Conservation (phyloP, 2,113 vertebrate species). For the Lucifuga dentata region DNA sequence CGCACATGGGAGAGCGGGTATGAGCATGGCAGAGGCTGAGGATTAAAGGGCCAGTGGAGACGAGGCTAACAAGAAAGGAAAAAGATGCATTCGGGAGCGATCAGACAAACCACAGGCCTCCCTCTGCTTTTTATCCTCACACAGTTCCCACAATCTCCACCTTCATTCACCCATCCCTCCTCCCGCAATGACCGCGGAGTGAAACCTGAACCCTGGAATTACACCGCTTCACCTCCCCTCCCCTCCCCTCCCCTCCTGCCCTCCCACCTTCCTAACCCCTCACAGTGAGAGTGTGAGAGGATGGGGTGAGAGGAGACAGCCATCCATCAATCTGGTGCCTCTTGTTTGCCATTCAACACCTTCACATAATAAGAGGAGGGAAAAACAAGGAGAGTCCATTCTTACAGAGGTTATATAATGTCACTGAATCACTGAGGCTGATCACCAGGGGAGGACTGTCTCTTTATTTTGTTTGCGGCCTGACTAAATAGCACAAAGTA, state of each 20-base stretch:
- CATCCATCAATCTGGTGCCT: slow-evolving; percentile 50
- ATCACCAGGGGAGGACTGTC: slow-evolving; percentile 31
- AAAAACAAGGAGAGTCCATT: slow-evolving; percentile 64
- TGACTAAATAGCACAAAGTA: slow-evolving; percentile 14
- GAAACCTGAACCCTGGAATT: slow-evolving; percentile 83
- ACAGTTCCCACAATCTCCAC: slow-evolving; percentile 73
- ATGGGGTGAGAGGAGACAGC: slow-evolving; percentile 48
- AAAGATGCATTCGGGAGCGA: slow-evolving; percentile 70
- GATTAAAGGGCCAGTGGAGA: slow-evolving; percentile 59
- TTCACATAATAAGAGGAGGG: slow-evolving; percentile 52
- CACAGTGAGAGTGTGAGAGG: slow-evolving; percentile 67
- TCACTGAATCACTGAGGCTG: slow-evolving; percentile 38
- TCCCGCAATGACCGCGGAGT: slow-evolving; percentile 75
- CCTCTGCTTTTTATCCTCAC: slow-evolving; percentile 74
- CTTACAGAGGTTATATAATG: slow-evolving; percentile 56
- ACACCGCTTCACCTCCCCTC: slow-evolving; percentile 47
- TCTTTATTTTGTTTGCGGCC: slow-evolving; percentile 14
- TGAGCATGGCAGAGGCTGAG: slow-evolving; percentile 10
- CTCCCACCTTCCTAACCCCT: slow-evolving; percentile 21
- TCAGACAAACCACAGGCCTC: slow-evolving; percentile 70
- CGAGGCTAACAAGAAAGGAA: slow-evolving; percentile 65
- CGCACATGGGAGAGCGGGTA: not conserved
- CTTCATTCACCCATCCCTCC: slow-evolving; percentile 58
- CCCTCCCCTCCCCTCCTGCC: slow-evolving; percentile 1
- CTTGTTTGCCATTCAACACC: slow-evolving; percentile 64